Percentiles rank a stretch among this genome's conserved stretches.
Evolutionary conservation across 2,797 vertebrate species (phyloP).

Genomic region (Bradypodion ventrale): DNA sequence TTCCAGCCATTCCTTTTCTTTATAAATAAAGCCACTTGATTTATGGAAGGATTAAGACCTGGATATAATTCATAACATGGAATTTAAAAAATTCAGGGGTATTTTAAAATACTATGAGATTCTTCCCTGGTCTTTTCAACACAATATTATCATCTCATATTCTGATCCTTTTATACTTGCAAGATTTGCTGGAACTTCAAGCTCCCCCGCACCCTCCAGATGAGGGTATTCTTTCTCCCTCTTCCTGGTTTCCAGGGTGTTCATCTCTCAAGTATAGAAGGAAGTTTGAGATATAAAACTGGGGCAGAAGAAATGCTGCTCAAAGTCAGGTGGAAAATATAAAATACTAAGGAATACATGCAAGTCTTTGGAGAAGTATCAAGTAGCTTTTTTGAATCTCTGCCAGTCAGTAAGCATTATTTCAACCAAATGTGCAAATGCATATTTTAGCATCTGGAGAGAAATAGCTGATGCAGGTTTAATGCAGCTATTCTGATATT

Average conservation of each 20-base stretch:
- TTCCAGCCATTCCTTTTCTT: not conserved
- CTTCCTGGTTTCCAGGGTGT: not conserved
- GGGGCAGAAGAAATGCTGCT: not conserved
- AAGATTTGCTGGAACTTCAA: not conserved
- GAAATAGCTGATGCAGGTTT: not conserved
- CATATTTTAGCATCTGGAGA: not conserved
- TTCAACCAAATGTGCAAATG: not conserved
- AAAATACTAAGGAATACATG: not conserved
- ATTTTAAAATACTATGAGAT: not conserved
- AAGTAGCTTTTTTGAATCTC: not conserved
- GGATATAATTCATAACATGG: not conserved
- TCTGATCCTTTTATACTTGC: not conserved
- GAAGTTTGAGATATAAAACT: not conserved
- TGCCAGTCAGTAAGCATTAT: not conserved
- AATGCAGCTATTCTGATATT: not conserved
- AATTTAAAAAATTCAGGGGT: not conserved
- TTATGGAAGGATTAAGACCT: not conserved
- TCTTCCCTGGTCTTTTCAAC: not conserved
- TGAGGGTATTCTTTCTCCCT: not conserved
- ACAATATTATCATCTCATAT: not conserved
- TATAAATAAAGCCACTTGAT: not conserved
- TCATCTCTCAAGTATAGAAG: not conserved
- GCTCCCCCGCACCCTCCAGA: not conserved
- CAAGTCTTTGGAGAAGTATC: not conserved
- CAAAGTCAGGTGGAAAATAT: not conserved